These are phyloP conservation scores for Rhadina sibilatrix DNA, from an alignment of 2,113 vertebrate genomes.

Conservation along the genomic window DNA sequence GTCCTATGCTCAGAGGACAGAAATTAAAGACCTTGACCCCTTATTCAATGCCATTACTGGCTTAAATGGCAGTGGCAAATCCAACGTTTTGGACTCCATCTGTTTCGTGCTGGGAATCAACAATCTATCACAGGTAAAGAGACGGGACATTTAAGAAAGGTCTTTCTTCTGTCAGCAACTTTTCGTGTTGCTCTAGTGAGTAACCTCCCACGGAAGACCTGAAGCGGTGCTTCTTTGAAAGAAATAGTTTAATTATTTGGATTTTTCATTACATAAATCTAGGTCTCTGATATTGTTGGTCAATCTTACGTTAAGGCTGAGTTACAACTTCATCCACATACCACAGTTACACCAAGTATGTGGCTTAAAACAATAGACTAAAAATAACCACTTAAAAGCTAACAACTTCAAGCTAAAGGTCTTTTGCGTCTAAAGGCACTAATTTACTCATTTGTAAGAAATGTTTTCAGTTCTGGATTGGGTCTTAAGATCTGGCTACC, in stretches of 20 bases:
- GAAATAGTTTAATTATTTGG: neutral
- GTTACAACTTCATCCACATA: neutral
- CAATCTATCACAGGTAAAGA: slow-evolving; percentile 87
- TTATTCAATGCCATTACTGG: slow-evolving; percentile 97
- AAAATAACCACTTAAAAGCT: neutral
- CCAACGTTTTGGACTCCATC: slow-evolving; percentile 94
- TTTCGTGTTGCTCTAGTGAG: neutral
- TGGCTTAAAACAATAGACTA: neutral
- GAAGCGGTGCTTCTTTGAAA: neutral
- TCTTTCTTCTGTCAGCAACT: neutral
- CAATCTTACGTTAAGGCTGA: neutral
- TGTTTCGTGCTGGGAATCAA: slow-evolving; percentile 92
- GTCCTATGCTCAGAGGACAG: slow-evolving; percentile 93
- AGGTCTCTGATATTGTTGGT: neutral
- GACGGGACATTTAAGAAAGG: neutral
- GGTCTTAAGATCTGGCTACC: neutral
- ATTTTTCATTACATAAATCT: neutral
- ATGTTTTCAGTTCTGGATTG: neutral
- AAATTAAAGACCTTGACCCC: slow-evolving; percentile 87
- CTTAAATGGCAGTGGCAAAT: slow-evolving; percentile 96
- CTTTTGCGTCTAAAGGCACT: neutral
- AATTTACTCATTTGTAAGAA: neutral
- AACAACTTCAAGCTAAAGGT: neutral
- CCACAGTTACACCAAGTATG: neutral
- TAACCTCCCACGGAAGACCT: accelerated